Conservation (phyloP, 2,888 invertebrate species). For the Drosophila neonasuta region DNA sequence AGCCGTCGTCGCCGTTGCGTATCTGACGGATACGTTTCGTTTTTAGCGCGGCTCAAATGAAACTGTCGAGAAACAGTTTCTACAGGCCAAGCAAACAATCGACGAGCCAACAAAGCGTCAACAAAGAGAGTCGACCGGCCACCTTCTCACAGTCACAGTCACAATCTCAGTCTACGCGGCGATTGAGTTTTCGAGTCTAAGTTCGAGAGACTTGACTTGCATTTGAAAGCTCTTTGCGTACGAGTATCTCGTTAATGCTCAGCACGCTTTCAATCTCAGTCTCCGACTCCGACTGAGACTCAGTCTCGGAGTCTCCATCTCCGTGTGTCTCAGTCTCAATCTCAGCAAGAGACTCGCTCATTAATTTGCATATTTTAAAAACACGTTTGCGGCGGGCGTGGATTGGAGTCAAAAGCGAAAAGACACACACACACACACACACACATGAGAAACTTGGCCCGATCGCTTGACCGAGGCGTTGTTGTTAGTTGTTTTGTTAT, state of each 20-base stretch:
- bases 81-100: slow-evolving; percentile 53
- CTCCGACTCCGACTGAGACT: slow-evolving; percentile 17
- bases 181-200: slow-evolving; percentile 68
- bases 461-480: slow-evolving; percentile 61
- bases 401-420: slow-evolving; percentile 51
- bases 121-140: slow-evolving; percentile 46
- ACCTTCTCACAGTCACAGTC: slow-evolving; percentile 43
- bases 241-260: slow-evolving; percentile 61
- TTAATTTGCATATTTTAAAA: slow-evolving; percentile 72
- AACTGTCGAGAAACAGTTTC: slow-evolving; percentile 75
- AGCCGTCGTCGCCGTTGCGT: slow-evolving; percentile 63
- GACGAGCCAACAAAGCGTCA: slow-evolving; percentile 35
- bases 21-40: slow-evolving; percentile 77
- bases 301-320: slow-evolving; percentile 30
- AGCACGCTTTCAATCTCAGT: slow-evolving; percentile 38
- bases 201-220: slow-evolving; percentile 27
- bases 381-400: slow-evolving; percentile 66
- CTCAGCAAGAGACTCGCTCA: slow-evolving; percentile 41
- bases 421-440: slow-evolving; percentile 14
- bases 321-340: slow-evolving; percentile 19
- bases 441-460: slow-evolving; percentile 18
- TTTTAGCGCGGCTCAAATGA: slow-evolving; percentile 81
- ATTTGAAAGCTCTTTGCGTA: slow-evolving; percentile 61
- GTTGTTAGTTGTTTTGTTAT: slow-evolving; percentile 22
- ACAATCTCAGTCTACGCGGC: slow-evolving; percentile 8